These are phyloP conservation scores for Botia kubotai DNA, from an alignment of 2,797 vertebrate species.

Conservation along the genomic window DNA sequence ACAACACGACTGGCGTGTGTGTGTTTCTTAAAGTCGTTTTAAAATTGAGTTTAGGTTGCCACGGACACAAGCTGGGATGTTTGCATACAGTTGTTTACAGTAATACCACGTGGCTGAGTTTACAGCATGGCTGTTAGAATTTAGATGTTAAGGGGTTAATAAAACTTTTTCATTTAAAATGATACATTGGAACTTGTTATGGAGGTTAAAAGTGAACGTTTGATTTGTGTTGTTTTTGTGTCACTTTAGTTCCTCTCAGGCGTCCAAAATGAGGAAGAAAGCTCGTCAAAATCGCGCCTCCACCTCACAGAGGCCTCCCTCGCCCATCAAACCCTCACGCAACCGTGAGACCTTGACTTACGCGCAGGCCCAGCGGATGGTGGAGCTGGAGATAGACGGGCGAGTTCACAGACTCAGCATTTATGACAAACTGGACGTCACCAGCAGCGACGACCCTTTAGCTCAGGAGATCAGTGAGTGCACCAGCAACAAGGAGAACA, in stretches of 20 bases:
- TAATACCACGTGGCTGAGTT: neutral
- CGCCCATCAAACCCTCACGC: slow-evolving; percentile 94
- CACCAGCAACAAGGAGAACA: slow-evolving; percentile 99
- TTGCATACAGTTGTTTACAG: neutral
- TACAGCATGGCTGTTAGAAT: neutral
- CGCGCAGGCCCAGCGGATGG: slow-evolving; percentile 96
- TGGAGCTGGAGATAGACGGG: slow-evolving; percentile 97
- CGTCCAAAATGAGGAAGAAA: slow-evolving; percentile 93
- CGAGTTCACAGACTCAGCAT: slow-evolving; percentile 95
- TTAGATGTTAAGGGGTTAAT: neutral
- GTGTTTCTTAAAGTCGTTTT: neutral
- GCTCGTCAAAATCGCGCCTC: slow-evolving; percentile 86
- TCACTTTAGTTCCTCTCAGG: slow-evolving; percentile 60
- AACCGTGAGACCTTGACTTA: slow-evolving; percentile 96
- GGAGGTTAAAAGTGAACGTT: neutral
- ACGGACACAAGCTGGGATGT: slow-evolving; percentile 18
- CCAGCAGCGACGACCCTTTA: slow-evolving; percentile 90
- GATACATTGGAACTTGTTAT: neutral
- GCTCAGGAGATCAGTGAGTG: slow-evolving; percentile 97
- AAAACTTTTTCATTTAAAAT: neutral
- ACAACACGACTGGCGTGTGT: neutral
- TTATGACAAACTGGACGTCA: slow-evolving; percentile 92
- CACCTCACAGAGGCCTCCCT: slow-evolving; percentile 84
- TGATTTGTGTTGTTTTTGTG: neutral
- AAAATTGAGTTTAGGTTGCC: slow-evolving; percentile 31